A percentile compares a stretch with the other conserved stretches of the same genome.
Conservation (phyloP, 2,113 vertebrate genomes). For the Archilochus colubris region DNA sequence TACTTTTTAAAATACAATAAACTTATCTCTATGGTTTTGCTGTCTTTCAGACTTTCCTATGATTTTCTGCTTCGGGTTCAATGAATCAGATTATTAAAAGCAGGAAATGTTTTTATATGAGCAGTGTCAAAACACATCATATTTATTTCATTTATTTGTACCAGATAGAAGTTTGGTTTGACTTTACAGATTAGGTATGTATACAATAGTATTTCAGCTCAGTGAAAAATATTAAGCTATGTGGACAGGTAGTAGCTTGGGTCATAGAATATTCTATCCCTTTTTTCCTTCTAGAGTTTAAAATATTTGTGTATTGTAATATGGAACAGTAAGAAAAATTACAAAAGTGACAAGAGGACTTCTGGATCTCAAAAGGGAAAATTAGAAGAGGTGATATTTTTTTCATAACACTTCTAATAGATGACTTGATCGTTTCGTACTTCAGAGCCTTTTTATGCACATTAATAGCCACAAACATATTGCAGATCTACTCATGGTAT, state of each 20-base stretch:
- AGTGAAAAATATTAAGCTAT: neutral
- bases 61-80: neutral
- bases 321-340: neutral
- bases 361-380: neutral
- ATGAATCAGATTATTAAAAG: neutral
- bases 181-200: neutral
- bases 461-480: neutral
- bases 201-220: neutral
- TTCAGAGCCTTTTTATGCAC: neutral
- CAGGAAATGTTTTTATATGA: neutral
- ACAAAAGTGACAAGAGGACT: neutral
- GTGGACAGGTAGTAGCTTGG: neutral
- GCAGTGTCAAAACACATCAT: neutral
- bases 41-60: neutral
- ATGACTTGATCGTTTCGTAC: neutral
- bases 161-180: neutral
- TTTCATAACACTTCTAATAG: neutral
- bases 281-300: neutral
- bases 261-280: neutral
- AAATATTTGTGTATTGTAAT: neutral
- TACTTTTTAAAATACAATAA: neutral
- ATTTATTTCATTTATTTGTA: neutral
- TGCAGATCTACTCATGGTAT: fast-evolving
- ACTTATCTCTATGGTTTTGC: neutral
- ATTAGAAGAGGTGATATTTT: neutral